phyloP scores from a whole-genome alignment of 2,888 invertebrate species.

The Chelonus formosanus region DNA sequence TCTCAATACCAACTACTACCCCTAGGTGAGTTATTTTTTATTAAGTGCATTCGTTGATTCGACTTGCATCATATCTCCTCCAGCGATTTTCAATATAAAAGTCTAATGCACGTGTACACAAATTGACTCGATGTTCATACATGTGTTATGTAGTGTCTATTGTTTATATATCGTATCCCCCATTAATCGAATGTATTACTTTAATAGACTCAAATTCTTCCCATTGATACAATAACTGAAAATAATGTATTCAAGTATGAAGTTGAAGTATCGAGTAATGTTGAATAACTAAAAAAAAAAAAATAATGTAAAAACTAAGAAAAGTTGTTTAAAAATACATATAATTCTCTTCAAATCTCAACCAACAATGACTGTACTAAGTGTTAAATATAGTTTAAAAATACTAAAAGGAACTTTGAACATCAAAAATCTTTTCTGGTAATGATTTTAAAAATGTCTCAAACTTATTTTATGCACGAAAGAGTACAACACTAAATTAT shows the following conservation, averaged over 20 bases:
- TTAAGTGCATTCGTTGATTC: constrained; percentile 1
- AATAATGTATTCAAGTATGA: no score
- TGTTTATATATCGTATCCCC: background rate
- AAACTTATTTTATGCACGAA: constrained; percentile 25
- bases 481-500: background rate
- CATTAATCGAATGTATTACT: constrained; percentile 15
- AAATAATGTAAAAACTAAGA: no score
- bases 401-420: constrained; percentile 20
- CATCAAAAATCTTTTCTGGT: constrained; percentile 23
- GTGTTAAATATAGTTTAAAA: no score
- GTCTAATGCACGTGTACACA: constrained; percentile 34
- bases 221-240: constrained; percentile 1
- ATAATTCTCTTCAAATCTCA: no score
- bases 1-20: constrained; percentile 2
- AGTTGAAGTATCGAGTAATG: no score
- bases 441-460: constrained; percentile 1
- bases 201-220: constrained; percentile 28
- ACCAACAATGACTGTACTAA: no score
- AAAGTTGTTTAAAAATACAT: no score
- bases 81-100: background rate
- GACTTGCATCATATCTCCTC: constrained; percentile 12
- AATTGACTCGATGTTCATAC: constrained; percentile 38
- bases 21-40: constrained; percentile 8
- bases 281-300: no score
- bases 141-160: constrained; percentile 24